Base-by-base conservation (phyloP, 1,140 invertebrate genomes). In the Uloborus diversus region DNA sequence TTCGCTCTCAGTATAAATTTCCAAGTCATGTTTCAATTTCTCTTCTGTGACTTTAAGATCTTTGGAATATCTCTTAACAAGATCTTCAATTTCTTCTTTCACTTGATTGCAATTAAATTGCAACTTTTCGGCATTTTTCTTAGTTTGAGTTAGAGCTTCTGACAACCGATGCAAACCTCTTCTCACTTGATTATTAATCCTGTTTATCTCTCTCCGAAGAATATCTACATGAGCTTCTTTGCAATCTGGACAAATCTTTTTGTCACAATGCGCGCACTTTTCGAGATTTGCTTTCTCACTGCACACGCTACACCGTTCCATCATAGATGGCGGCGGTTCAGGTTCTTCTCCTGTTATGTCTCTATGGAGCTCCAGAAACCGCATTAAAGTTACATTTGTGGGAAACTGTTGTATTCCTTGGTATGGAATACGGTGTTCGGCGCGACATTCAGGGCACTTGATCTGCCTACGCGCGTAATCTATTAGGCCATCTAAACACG, bases 371-470 rank as follows among this genome's bases (percentile, higher is more conserved):
- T 99, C 96, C 76, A 99, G 89, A 87, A 99, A 99, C 61, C 96
- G 90, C 87, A 96, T 94, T 28, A 99, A 89, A 32, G 97, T 99
- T 4, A 98, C 95, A 88, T 99, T 99, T 82, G 94, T 97, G 49
- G 96, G 96, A 87, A 96, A 97, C 25, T 93, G 94, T 88, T 96
- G 95, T 20, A 98, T 94, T 33, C 96, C 96, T 78, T 97, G 94
- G 87, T 96, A 97, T 49, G 97, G 96, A 84, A 99, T 96, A 76
- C 95, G 90, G 89, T 99, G 96, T 89, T 99, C 97, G 62, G 96
- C 95, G 71, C 97, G 91, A 86, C 98, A 99, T 92, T 99, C 97
- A 85, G 98, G 97, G 90, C 97, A 99, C 90, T 98, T 98, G 51
- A 99, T 94, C 91, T 96, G 95, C 89, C 94, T 89, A 83, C 94